These are phyloP conservation scores for Erannis defoliaria DNA, from an alignment of 2,888 invertebrate species.

Conservation along the genomic window DNA sequence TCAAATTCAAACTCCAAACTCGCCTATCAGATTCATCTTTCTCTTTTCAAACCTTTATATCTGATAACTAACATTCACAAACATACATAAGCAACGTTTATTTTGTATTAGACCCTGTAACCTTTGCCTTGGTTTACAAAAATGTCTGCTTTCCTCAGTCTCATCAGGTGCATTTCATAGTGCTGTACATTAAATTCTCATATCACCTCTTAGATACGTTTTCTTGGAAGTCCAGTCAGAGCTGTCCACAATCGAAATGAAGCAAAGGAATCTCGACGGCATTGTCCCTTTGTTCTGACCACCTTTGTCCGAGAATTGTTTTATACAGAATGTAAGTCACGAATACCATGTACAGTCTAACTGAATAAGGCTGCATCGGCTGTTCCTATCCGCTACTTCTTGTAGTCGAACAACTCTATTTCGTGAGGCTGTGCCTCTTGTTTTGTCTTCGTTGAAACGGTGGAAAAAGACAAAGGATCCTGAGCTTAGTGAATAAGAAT, in stretches of 20 bases:
- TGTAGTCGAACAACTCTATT: conserved; percentile 72
- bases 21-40: too few relatives aligned
- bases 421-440: conserved; percentile 44
- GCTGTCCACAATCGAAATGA: conserved; percentile 80
- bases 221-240: conserved; percentile 51
- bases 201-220: conserved; percentile 35
- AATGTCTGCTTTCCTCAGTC: too few relatives aligned
- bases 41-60: too few relatives aligned
- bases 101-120: too few relatives aligned
- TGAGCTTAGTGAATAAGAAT: not conserved
- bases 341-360: conserved; percentile 81
- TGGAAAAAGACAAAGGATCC: not conserved
- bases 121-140: too few relatives aligned
- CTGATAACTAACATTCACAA: too few relatives aligned
- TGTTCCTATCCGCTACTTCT: conserved; percentile 65
- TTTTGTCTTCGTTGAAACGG: conserved; percentile 31
- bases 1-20: too few relatives aligned
- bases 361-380: conserved; percentile 72
- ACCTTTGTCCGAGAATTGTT: conserved; percentile 85
- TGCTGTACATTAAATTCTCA: not conserved
- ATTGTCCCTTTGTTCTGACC: conserved; percentile 84
- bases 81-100: too few relatives aligned
- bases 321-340: conserved; percentile 86
- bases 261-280: conserved; percentile 77
- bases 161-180: not conserved